Evolutionary conservation across 2,797 vertebrate genomes (phyloP).

Genomic region (Distichodus sexfasciatus): DNA sequence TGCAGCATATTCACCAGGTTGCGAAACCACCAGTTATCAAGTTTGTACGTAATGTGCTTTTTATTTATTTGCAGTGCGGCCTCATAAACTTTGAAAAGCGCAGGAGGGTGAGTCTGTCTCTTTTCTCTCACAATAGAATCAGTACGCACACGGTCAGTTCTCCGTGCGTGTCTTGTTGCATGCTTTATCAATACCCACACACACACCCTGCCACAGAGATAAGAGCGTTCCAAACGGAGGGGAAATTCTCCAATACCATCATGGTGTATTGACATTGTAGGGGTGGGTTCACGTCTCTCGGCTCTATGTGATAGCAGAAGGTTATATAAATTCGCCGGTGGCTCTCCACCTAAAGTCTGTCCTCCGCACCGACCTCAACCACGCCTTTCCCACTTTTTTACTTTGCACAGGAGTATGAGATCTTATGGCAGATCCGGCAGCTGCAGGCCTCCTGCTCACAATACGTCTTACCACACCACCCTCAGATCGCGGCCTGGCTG

Average conservation of each 20-base stretch:
- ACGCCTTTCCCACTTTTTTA: neutral
- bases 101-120: slow-evolving; percentile 75
- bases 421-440: slow-evolving; percentile 81
- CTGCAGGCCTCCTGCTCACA: slow-evolving; percentile 79
- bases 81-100: slow-evolving; percentile 92
- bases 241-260: neutral
- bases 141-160: neutral
- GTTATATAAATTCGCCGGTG: slow-evolving; percentile 3
- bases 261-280: neutral
- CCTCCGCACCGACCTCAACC: no score
- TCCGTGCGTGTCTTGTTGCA: neutral
- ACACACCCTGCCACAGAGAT: slow-evolving; percentile 8
- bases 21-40: neutral
- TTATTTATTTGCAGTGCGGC: slow-evolving; percentile 67
- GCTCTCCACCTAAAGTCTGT: no score
- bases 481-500: slow-evolving; percentile 70
- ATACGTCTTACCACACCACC: slow-evolving; percentile 68
- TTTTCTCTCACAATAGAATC: slow-evolving; percentile 2
- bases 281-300: neutral
- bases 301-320: neutral
- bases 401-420: slow-evolving; percentile 81
- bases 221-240: slow-evolving; percentile 7
- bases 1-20: no score
- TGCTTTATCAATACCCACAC: slow-evolving; percentile 5
- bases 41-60: neutral